phyloP scores from a whole-genome alignment of 2,113 vertebrate genomes.

The Herpetotheres cachinnans region DNA sequence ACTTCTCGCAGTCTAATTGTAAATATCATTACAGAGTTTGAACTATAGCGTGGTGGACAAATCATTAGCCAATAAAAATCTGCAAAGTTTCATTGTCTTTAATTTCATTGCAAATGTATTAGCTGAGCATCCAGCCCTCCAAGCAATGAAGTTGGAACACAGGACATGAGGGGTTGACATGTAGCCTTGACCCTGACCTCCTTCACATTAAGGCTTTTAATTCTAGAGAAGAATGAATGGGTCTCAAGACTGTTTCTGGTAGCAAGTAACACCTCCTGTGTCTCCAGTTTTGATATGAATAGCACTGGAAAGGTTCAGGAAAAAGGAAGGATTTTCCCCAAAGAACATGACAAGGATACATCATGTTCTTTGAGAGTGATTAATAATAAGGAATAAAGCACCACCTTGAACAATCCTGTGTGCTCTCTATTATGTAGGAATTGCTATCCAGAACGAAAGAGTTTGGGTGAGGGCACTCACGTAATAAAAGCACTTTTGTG shows the following conservation, averaged over 20 bases:
- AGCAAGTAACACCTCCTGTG: background rate
- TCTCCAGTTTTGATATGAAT: background rate
- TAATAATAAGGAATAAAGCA: conserved; percentile 1
- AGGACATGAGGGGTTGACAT: background rate
- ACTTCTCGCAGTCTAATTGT: background rate
- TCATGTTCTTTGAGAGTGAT: background rate
- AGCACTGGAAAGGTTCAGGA: background rate
- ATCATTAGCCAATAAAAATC: background rate
- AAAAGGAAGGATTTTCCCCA: background rate
- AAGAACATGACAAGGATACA: background rate
- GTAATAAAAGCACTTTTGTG: background rate
- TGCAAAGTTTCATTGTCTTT: background rate
- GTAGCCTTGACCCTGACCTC: background rate
- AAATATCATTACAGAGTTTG: background rate
- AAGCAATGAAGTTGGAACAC: background rate
- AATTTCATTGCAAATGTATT: background rate
- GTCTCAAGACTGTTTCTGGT: background rate
- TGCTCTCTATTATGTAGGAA: background rate
- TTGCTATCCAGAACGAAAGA: background rate
- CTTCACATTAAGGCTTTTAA: background rate
- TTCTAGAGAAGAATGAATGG: background rate
- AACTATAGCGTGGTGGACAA: background rate
- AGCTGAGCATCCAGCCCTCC: background rate
- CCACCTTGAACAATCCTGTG: background rate
- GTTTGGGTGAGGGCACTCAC: background rate